These are phyloP conservation scores for Eleutherodactylus coqui DNA, from an alignment of 2,797 vertebrate species.

Conservation along the genomic window DNA sequence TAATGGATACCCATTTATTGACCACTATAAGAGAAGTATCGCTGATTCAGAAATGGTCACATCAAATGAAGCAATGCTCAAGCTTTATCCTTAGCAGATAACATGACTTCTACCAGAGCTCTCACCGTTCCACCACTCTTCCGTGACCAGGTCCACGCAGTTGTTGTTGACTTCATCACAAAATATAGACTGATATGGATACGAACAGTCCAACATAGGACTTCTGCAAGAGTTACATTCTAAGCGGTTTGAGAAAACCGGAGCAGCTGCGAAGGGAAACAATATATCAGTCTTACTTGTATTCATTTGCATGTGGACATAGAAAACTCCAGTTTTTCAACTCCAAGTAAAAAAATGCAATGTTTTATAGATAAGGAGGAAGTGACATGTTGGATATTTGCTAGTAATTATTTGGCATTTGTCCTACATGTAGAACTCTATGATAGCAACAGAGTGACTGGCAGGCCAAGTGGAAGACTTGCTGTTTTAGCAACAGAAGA, in stretches of 20 bases:
- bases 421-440: no score
- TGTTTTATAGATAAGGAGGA: neutral
- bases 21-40: no score
- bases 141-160: slow-evolving; percentile 41
- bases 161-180: slow-evolving; percentile 54
- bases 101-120: neutral
- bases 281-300: accelerated
- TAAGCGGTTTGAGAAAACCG: slow-evolving; percentile 43
- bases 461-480: neutral
- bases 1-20: no score
- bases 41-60: neutral
- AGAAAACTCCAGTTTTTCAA: neutral
- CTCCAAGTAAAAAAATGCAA: neutral
- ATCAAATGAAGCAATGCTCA: neutral
- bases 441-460: no score
- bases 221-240: neutral
- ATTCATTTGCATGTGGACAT: no score
- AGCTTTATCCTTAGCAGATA: neutral
- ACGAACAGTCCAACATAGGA: neutral
- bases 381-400: neutral
- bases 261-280: neutral
- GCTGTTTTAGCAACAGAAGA: neutral
- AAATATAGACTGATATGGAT: neutral
- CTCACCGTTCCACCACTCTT: neutral
- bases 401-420: neutral